Percentiles rank a stretch among this genome's conserved stretches.
Evolutionary conservation across 1,140 invertebrate genomes (phyloP).

Genomic region (Cyclargus thomasi): DNA sequence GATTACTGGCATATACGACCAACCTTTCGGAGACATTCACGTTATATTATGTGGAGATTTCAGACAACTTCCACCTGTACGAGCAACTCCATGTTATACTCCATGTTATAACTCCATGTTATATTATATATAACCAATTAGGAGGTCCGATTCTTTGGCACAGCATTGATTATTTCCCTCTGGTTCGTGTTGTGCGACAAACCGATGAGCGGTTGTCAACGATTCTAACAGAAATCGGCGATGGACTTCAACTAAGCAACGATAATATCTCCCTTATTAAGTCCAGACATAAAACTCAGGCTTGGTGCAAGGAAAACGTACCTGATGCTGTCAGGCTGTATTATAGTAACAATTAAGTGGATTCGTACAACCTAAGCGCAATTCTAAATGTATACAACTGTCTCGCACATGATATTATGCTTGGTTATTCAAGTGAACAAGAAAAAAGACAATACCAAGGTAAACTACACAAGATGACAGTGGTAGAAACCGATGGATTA

Average conservation of each 20-base stretch:
- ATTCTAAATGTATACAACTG: conserved; percentile 35
- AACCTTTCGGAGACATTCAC: conserved; percentile 34
- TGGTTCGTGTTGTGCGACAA: conserved; percentile 42
- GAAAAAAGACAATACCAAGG: conserved; percentile 31
- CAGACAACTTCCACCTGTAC: conserved; percentile 34
- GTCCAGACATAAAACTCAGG: conserved; percentile 28
- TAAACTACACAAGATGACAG: conserved; percentile 41
- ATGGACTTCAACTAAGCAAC: conserved; percentile 29
- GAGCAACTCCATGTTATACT: conserved; percentile 36
- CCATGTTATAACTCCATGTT: too few species aligned
- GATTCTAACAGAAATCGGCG: conserved; percentile 36
- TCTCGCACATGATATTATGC: conserved; percentile 32
- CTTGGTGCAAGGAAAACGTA: conserved; percentile 27
- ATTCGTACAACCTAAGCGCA: conserved; percentile 32
- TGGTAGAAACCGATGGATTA: conserved; percentile 39
- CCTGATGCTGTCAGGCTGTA: conserved; percentile 31
- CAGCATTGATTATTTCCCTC: conserved; percentile 37
- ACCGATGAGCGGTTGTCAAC: conserved; percentile 36
- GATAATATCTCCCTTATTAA: conserved; percentile 29
- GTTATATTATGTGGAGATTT: conserved; percentile 32
- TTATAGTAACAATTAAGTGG: conserved; percentile 31
- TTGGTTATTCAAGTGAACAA: conserved; percentile 28
- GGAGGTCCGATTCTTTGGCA: conserved; percentile 38
- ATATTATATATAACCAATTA: conserved; percentile 29
- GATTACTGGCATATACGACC: conserved; percentile 32